phyloP scores from a whole-genome alignment of 1,140 invertebrate species.

The Popillia japonica region DNA sequence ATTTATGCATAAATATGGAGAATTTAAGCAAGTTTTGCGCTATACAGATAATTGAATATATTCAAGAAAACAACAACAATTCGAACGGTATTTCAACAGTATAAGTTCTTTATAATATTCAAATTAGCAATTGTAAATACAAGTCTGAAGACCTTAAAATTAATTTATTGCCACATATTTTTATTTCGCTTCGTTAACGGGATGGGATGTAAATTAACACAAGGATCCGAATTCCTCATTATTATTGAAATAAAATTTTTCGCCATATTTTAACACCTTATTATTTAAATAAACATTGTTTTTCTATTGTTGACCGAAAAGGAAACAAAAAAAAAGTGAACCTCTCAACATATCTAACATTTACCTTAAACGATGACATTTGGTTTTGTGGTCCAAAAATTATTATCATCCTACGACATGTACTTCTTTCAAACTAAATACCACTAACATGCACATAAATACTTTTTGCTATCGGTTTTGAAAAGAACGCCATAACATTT shows the following conservation, averaged over 20 bases:
- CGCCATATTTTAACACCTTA: background rate
- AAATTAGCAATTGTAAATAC: too few species aligned
- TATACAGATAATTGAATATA: too few species aligned
- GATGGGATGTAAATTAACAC: background rate
- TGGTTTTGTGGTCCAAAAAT: background rate
- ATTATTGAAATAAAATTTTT: background rate
- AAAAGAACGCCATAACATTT: conserved; percentile 21
- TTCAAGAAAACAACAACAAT: too few species aligned
- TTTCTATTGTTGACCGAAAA: background rate
- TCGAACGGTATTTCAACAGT: too few species aligned
- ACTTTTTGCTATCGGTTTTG: background rate
- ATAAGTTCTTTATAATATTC: too few species aligned
- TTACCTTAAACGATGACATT: background rate
- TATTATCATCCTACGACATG: background rate
- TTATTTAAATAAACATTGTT: background rate
- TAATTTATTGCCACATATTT: conserved; percentile 2
- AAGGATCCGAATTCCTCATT: conserved; percentile 4
- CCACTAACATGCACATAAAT: background rate
- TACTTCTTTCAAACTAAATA: background rate
- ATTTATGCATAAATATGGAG: too few species aligned
- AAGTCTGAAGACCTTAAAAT: background rate
- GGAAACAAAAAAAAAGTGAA: background rate
- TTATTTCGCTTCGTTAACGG: background rate
- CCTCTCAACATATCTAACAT: background rate
- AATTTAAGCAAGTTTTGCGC: too few species aligned